These are phyloP conservation scores for Bugulina stolonifera DNA, from an alignment of 2,888 invertebrate species.

Conservation along the genomic window DNA sequence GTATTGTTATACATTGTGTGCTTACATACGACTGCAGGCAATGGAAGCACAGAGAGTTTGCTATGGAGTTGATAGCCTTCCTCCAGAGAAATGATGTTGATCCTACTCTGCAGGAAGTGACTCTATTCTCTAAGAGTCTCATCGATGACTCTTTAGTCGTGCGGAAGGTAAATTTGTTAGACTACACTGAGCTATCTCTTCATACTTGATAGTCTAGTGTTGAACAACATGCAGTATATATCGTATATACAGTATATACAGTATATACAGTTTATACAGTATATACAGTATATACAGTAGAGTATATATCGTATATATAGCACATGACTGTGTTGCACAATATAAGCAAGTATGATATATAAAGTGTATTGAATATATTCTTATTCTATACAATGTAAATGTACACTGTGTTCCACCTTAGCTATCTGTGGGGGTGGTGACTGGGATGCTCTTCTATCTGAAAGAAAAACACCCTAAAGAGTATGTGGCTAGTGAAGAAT, in stretches of 20 bases:
- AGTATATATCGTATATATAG: background rate
- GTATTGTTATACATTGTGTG: background rate
- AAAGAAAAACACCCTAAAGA: constrained; percentile 64
- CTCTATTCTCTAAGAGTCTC: constrained; percentile 62
- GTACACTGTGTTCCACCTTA: too few relatives aligned
- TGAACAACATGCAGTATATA: too few relatives aligned
- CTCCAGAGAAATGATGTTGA: constrained; percentile 67
- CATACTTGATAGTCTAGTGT: too few relatives aligned
- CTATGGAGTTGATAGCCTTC: constrained; percentile 66
- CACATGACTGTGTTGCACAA: background rate
- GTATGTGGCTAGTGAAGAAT: constrained; percentile 57
- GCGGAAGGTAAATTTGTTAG: constrained; percentile 62
- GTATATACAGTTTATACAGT: too few relatives aligned
- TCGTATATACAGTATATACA: too few relatives aligned
- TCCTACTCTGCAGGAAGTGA: constrained; percentile 63
- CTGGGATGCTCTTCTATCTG: constrained; percentile 66
- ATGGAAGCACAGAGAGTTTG: constrained; percentile 75
- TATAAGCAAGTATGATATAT: background rate
- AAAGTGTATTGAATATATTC: background rate
- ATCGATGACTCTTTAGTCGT: constrained; percentile 75
- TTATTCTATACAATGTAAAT: too few relatives aligned
- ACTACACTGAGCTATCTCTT: too few relatives aligned
- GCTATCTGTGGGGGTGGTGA: constrained; percentile 31
- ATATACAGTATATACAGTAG: background rate
- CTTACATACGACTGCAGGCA: too few relatives aligned